These are phyloP conservation scores for Drosophila erecta DNA, from an alignment of 1,140 invertebrate species.

Conservation along the genomic window DNA sequence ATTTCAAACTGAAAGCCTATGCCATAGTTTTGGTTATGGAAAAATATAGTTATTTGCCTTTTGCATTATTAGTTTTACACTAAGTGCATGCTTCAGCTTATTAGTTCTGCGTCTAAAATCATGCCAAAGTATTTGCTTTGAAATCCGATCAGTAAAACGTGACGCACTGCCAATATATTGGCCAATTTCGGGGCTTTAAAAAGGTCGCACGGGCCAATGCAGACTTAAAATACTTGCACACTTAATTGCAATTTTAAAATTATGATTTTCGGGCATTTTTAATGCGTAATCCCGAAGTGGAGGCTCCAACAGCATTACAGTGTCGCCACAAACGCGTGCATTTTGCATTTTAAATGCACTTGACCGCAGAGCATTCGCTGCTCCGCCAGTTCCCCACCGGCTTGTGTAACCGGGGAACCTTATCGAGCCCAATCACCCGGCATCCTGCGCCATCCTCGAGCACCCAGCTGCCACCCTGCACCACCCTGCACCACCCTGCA, in stretches of 20 bases:
- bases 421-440: slow-evolving; percentile 29
- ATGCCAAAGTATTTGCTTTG: not conserved
- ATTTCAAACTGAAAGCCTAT: not conserved
- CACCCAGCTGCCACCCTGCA: not conserved
- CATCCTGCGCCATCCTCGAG: not conserved
- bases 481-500: not conserved
- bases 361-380: slow-evolving; percentile 42
- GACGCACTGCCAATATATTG: slow-evolving; percentile 2
- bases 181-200: not conserved
- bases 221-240: slow-evolving; percentile 8
- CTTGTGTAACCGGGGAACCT: slow-evolving; percentile 39
- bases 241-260: slow-evolving; percentile 43
- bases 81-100: not conserved
- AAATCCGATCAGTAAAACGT: not conserved
- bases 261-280: slow-evolving; percentile 35
- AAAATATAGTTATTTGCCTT: not conserved
- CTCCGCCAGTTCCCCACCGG: slow-evolving; percentile 14
- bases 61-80: not conserved
- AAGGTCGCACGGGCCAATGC: not conserved
- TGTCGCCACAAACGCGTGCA: slow-evolving; percentile 45
- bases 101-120: not conserved
- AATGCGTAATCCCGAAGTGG: slow-evolving; percentile 35
- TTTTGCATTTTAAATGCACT: slow-evolving; percentile 67
- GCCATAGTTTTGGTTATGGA: not conserved
- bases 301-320: not conserved